Evolutionary conservation across 2,888 invertebrate species (phyloP), one percentile per base, ranked within the genome.

Genomic region (Lucinisca nassula): DNA sequence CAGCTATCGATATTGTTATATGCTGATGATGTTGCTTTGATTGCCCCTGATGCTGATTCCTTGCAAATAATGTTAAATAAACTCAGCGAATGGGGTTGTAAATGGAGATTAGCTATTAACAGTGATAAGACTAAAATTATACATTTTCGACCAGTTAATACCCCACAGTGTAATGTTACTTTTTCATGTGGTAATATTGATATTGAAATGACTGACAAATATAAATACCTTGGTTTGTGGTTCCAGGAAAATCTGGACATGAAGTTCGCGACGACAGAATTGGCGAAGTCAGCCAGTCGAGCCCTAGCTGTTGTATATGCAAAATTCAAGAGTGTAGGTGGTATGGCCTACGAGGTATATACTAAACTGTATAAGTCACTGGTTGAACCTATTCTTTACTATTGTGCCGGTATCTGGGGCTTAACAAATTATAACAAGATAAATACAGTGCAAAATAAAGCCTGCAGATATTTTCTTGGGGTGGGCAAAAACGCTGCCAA

Each of bases 171-270:
- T n/a, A n/a, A n/a, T n/a, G n/a, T n/a, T n/a, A n/a, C n/a, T n/a
- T n/a, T n/a, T n/a, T n/a, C n/a, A n/a, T n/a, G n/a, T n/a, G n/a
- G n/a, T n/a, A n/a, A n/a, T n/a, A n/a, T n/a, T n/a, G n/a, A n/a
- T n/a, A n/a, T n/a, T n/a, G n/a, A n/a, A 82, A 8, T 40, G 8
- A 70, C 35, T 37, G 61, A 76, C 8, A 70, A 73, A 27, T 82
- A 86, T 27, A 86, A 82, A 40, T 87, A 87, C 58, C 49, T 82
- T 49, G 87, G 87, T 8, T 21, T 87, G 10, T 87, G 84, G 87
- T 76, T 87, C n/a, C 72, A 84, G 30, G 78, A 87, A 61, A 4
- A 73, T 21, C 24, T 73, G 27, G 73, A 73, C 73, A 14, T 73
- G n/a, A 73, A 73, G 24, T 73, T 40, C 24, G 73, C 73, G 4